Conservation (phyloP, 2,888 invertebrate species). For the Homarus gammarus region DNA sequence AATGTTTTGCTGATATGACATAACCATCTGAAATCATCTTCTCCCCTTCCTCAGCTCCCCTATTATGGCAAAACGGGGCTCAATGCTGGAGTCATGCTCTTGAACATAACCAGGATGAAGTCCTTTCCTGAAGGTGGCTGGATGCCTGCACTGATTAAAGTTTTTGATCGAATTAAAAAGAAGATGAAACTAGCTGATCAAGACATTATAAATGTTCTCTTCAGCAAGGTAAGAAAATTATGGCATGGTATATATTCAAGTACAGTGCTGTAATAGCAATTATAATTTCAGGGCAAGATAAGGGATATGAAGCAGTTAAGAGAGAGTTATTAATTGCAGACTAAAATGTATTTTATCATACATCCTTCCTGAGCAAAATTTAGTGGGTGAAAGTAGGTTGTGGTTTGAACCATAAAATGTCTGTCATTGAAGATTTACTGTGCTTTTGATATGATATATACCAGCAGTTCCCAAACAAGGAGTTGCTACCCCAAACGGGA, state of each 20-base stretch:
- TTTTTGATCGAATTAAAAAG: conserved; percentile 78
- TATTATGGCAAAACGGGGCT: conserved; percentile 80
- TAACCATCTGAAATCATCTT: not conserved
- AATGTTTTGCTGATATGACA: not conserved
- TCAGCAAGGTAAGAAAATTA: conserved; percentile 78
- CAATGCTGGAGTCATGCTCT: conserved; percentile 81
- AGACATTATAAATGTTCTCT: conserved; percentile 80
- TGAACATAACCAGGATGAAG: conserved; percentile 80
- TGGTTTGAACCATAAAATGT: no score
- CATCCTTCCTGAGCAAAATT: not conserved
- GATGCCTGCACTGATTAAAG: conserved; percentile 78
- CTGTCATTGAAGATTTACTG: no score
- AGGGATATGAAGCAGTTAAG: no score
- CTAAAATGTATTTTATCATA: no score
- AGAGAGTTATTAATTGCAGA: no score
- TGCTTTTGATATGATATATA: no score
- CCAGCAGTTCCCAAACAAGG: no score
- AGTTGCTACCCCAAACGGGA: no score
- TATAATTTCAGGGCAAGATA: no score
- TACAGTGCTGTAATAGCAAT: no score
- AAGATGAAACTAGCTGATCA: conserved; percentile 80
- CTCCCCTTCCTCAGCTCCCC: conserved; percentile 78
- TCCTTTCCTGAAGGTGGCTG: conserved; percentile 77
- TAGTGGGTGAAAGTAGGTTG: no score
- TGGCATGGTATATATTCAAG: no score